Evolutionary conservation across 2,888 invertebrate genomes (phyloP).

Genomic region (Drosophila cognata): DNA sequence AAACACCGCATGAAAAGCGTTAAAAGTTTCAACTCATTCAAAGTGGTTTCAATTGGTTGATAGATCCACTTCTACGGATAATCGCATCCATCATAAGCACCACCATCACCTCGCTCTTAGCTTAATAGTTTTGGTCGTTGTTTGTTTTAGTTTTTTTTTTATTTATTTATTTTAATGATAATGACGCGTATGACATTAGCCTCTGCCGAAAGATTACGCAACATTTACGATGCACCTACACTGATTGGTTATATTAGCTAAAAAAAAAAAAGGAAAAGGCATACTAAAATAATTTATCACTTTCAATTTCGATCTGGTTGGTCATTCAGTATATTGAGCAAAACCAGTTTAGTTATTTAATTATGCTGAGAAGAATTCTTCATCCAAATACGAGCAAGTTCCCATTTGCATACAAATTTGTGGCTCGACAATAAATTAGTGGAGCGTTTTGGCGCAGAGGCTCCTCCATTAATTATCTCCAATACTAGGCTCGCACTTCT

Average conservation of each 20-base stretch:
- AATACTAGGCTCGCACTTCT: conserved; percentile 17
- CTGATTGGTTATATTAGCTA: conserved; percentile 14
- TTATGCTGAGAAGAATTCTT: conserved; percentile 63
- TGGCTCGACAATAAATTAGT: conserved; percentile 56
- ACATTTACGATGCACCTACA: conserved; percentile 22
- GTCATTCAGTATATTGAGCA: conserved; percentile 36
- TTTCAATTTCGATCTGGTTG: conserved; percentile 61
- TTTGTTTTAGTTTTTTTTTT: neutral
- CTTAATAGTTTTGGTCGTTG: conserved; percentile 6
- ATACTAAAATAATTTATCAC: conserved; percentile 58
- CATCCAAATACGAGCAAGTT: conserved; percentile 46
- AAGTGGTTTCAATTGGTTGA: conserved; percentile 43
- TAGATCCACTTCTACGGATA: conserved; percentile 25
- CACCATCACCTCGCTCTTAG: neutral
- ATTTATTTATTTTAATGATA: conserved; percentile 19
- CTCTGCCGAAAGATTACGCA: conserved; percentile 14
- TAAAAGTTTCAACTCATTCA: conserved; percentile 70
- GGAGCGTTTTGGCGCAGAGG: conserved; percentile 2
- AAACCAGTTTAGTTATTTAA: conserved; percentile 71
- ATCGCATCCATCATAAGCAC: conserved; percentile 3
- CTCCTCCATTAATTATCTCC: conserved; percentile 9
- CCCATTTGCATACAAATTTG: conserved; percentile 67
- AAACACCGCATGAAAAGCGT: conserved; percentile 36
- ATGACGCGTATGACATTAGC: conserved; percentile 35
- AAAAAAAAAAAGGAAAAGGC: conserved; percentile 2